Evolutionary conservation across 1,140 invertebrate species (phyloP).

Genomic region (Aricia agestis): DNA sequence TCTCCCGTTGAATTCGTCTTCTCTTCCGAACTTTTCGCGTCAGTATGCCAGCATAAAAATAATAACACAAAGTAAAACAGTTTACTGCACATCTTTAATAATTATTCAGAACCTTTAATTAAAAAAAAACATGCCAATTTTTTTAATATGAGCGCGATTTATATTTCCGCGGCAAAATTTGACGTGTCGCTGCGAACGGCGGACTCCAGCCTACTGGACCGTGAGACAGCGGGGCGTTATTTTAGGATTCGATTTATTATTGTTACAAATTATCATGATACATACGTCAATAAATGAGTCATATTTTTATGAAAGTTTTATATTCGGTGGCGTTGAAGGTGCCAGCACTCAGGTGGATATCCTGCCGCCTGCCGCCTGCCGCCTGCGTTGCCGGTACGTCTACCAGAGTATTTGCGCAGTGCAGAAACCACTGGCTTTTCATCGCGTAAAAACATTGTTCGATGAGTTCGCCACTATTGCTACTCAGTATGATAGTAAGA

Average conservation of each 20-base stretch:
- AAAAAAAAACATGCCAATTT: neutral
- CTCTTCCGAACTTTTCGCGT: neutral
- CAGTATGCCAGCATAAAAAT: neutral
- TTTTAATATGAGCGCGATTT: neutral
- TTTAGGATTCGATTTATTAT: constrained; percentile 13
- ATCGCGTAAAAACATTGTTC: too few relatives aligned
- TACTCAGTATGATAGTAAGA: too few relatives aligned
- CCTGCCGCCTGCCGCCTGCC: neutral
- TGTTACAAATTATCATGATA: constrained; percentile 12
- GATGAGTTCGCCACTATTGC: too few relatives aligned
- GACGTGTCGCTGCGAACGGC: constrained; percentile 1
- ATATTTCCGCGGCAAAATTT: neutral
- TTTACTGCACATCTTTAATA: constrained; percentile 1
- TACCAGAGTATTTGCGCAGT: too few relatives aligned
- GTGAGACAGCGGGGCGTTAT: constrained; percentile 10
- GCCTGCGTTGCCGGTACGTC: too few relatives aligned
- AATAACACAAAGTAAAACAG: neutral
- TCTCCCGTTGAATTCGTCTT: neutral
- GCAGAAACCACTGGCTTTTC: too few relatives aligned
- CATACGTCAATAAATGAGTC: constrained; percentile 14
- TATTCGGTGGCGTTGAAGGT: neutral
- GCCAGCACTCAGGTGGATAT: neutral
- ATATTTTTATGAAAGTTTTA: constrained; percentile 8
- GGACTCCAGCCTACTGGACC: constrained; percentile 7
- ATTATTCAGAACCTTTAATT: neutral